Base-by-base conservation (phyloP, 2,888 invertebrate genomes). In the Lingula anatina region DNA sequence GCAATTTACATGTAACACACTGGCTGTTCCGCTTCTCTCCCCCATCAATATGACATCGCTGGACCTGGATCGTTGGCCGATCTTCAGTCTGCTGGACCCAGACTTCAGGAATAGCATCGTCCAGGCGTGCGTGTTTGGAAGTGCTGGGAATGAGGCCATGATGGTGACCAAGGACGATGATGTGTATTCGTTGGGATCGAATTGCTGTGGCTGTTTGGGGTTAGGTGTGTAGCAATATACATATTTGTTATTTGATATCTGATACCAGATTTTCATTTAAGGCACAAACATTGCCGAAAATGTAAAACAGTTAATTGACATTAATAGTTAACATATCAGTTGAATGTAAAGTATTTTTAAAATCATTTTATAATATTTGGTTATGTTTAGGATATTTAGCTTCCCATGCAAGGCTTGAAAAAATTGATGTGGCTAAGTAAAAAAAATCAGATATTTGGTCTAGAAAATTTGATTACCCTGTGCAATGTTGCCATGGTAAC, bases 71-170 rank as follows among this genome's bases (percentile, higher is more conserved):
- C 81, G 82, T 53, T 84, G 84, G 84, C 80, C 81, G 5, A 80
- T 83, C 36, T 82, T 84, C 58, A 81, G 81, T 54, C 70, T 83
- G 2, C 61, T 84, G 28, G 78, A 80, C 15, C 71, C 76, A 15
- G 77, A 81, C 28, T 81, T 83, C 53, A 64, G 81, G 1, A 62
- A 73, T 1, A 78, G 76, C 45, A 78, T 84, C 28, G 79, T 78
- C 55, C 75, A 81, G 60, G 80, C 80, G 24, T 78, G 81, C 54
- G 82, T 83, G 18, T 83, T 81, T 69, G 83, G 83, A 18, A 81
- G 78, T 57, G 75, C 81, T 26, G 83, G 82, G 1, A 82, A 82
- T 66, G 83, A 83, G 68, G 83, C 83, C 5, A 68, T 84, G 37
- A 73, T 83, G 46, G 80, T 84, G n/a, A 81, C 81, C 9, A 78